These are phyloP conservation scores for Scolopax rusticola DNA, from an alignment of 2,797 vertebrate genomes.

Conservation along the genomic window DNA sequence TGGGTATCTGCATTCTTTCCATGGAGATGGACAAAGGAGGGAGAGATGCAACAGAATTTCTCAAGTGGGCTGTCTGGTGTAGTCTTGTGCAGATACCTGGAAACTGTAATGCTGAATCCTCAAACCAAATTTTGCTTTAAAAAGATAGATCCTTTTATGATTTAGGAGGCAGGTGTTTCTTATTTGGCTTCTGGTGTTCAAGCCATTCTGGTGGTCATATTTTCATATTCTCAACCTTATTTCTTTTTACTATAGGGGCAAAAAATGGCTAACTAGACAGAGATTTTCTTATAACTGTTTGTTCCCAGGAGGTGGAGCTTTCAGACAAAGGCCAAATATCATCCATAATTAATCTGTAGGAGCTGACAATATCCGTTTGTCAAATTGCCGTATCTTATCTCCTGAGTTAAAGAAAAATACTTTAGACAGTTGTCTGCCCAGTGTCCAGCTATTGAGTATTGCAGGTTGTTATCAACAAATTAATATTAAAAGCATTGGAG, in stretches of 20 bases:
- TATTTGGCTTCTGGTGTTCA: not conserved
- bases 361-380: not conserved
- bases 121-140: not conserved
- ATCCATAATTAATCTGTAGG: conserved; percentile 29
- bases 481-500: not conserved
- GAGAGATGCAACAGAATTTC: not conserved
- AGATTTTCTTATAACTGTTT: not conserved
- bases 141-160: not conserved
- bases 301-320: not conserved
- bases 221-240: not conserved
- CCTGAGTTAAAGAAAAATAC: not conserved
- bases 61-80: not conserved
- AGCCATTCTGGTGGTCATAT: not conserved
- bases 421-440: not conserved
- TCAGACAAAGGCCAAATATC: conserved; percentile 2
- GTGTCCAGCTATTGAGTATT: not conserved
- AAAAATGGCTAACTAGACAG: not conserved
- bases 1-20: not conserved
- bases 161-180: not conserved
- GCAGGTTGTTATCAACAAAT: not conserved
- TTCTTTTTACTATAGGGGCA: not conserved
- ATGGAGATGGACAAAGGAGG: not conserved
- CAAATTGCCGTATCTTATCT: conserved; percentile 2
- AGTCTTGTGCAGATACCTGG: not conserved
- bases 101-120: not conserved